Percentiles rank a stretch among this genome's conserved stretches.
Evolutionary conservation across 2,797 vertebrate species (phyloP).

Genomic region (Peromyscus melanophrys): DNA sequence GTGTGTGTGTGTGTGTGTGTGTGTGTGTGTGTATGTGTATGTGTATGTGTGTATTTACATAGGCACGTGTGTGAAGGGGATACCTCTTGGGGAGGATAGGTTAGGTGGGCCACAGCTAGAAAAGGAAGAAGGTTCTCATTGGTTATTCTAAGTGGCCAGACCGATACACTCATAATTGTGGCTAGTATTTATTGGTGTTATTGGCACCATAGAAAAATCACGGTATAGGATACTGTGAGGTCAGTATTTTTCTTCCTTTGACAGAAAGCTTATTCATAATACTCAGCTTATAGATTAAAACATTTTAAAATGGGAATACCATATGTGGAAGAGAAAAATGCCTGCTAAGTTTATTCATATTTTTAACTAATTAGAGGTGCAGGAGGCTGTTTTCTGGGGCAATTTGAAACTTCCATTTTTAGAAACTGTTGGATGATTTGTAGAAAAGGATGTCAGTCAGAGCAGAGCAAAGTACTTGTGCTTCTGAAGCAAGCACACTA

Average conservation of each 20-base stretch:
- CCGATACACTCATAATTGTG: neutral
- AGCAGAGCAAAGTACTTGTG: neutral
- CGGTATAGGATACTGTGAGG: neutral
- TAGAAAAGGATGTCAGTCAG: neutral
- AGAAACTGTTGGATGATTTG: neutral
- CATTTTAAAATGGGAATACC: neutral
- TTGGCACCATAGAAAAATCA: neutral
- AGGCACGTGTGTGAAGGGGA: neutral
- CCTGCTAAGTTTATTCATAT: neutral
- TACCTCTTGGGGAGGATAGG: neutral
- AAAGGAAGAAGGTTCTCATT: neutral
- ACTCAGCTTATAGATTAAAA: neutral
- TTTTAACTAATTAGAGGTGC: conserved; percentile 42
- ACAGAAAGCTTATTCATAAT: conserved; percentile 28
- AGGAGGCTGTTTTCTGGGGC: neutral
- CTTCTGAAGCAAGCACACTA: neutral
- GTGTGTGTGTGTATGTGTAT: neutral
- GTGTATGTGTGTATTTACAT: neutral
- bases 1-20: neutral
- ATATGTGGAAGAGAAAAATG: conserved; percentile 62
- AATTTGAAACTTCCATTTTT: neutral
- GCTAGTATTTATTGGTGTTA: neutral
- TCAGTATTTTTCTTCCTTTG: neutral
- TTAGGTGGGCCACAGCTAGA: neutral
- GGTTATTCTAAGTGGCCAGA: neutral